Base-by-base conservation (phyloP, 2,113 vertebrate species). In the Perccottus glenii region DNA sequence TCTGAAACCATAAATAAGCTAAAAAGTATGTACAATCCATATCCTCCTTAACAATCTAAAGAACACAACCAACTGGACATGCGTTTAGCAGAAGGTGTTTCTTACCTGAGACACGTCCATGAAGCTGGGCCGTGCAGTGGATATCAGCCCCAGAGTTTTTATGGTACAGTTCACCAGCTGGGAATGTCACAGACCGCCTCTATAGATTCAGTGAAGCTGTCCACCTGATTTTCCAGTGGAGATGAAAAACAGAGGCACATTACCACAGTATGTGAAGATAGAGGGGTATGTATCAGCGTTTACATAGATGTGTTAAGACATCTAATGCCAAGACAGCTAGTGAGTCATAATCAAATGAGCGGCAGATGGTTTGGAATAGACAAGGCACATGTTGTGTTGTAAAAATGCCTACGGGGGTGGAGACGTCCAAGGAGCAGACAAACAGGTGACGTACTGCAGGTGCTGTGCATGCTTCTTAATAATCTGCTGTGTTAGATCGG, bases 401-500 rank as follows among this genome's bases (percentile, higher is more conserved):
- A 59, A 81, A 77, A 78, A 52, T 47, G 38, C 48, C 55, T 15
- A 35, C 40, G 4, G 44, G 49, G 38, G 9, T 14, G 45, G 14
- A 45, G 47, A 67, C 53, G 58, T 57, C 53, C 47, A 67, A 74
- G 35, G 35, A 38, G 48, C 27, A 49, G 59, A n/a, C 63, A 45
- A 53, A 56, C 9, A 9, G 11, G 43, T 1, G 46, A 40, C 61
- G 6, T 95, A 95, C 65, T 96, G 94, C 77, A 96, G 92, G 84
- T 96, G 94, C 45, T 94, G 88, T 14, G 93, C 93, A 0, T 95
- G 95, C 68, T 83, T 95, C 90, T 94, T 96, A 86, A 98, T 95
- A 85, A 97, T 95, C 90, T 95, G 95, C 86, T 96, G 95, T 78
- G 97, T 95, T 64, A 98, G 94, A 85, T 96, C 94, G 3, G 96